phyloP scores from a whole-genome alignment of 2,113 vertebrate genomes.

The Antechinus flavipes region DNA sequence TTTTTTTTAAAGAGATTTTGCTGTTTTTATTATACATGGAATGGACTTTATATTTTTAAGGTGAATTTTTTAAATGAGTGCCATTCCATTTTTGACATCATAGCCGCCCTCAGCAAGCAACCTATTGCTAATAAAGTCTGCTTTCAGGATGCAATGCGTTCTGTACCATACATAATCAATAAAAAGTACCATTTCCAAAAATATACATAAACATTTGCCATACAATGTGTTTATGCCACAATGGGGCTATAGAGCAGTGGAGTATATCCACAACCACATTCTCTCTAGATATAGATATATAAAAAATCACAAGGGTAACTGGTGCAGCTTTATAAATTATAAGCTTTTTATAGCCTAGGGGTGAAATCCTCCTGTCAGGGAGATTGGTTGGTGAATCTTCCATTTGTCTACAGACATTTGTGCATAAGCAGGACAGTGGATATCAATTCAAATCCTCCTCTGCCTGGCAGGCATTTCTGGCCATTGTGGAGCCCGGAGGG shows the following conservation, averaged over 20 bases:
- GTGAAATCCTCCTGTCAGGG: constrained; percentile 51
- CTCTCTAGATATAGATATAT: constrained; percentile 23
- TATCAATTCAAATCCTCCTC: constrained; percentile 27
- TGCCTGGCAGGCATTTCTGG: constrained; percentile 16
- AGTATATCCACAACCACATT: constrained; percentile 28
- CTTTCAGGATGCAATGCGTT: constrained; percentile 8
- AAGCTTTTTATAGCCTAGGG: constrained; percentile 36
- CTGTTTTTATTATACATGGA: constrained; percentile 2
- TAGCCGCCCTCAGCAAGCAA: neutral
- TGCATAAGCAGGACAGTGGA: constrained; percentile 11
- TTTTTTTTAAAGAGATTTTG: constrained; percentile 28
- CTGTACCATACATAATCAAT: neutral
- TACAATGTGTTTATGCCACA: constrained; percentile 17
- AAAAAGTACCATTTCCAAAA: neutral
- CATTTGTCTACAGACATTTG: constrained; percentile 49
- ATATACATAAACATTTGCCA: neutral
- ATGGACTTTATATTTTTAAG: constrained; percentile 14
- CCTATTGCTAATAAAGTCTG: neutral
- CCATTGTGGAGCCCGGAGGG: neutral
- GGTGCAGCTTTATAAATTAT: constrained; percentile 51
- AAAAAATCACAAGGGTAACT: constrained; percentile 46
- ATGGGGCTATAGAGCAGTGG: neutral
- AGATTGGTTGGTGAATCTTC: constrained; percentile 51
- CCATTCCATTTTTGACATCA: constrained; percentile 27
- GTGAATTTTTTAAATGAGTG: constrained; percentile 11